phyloP scores from a whole-genome alignment of 1,140 invertebrate genomes.

The Probaryconus sp. region DNA sequence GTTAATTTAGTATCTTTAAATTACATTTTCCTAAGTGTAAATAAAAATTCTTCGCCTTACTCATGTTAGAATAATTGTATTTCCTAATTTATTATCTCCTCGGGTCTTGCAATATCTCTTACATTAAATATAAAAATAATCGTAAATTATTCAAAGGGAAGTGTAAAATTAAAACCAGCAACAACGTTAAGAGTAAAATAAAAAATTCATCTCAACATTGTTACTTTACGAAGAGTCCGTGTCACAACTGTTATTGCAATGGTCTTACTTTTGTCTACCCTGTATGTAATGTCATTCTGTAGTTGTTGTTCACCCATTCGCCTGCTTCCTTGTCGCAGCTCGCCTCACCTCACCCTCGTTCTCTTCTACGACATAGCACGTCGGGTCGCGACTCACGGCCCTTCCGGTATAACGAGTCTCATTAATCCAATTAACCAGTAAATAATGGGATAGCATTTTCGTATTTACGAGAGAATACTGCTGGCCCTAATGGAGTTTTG shows the following conservation, averaged over 20 bases:
- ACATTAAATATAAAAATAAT: too few species aligned
- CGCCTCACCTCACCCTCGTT: slow-evolving; percentile 54
- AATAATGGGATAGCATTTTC: slow-evolving; percentile 79
- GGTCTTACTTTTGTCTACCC: slow-evolving; percentile 60
- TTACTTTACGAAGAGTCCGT: neutral
- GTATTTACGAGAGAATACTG: slow-evolving; percentile 75
- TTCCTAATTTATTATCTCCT: too few species aligned
- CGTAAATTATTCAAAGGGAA: too few species aligned
- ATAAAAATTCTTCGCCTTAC: too few species aligned
- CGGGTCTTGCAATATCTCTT: too few species aligned
- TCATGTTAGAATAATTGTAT: too few species aligned
- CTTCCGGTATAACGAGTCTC: slow-evolving; percentile 78
- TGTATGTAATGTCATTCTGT: slow-evolving; percentile 32
- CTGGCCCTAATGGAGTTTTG: slow-evolving; percentile 78
- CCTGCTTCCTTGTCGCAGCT: slow-evolving; percentile 54
- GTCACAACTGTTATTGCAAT: slow-evolving; percentile 37
- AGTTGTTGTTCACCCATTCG: slow-evolving; percentile 52
- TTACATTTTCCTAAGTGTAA: too few species aligned
- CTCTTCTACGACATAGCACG: slow-evolving; percentile 55
- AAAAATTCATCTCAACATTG: too few species aligned
- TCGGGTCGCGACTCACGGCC: slow-evolving; percentile 69
- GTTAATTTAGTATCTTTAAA: too few species aligned
- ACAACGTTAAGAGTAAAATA: too few species aligned
- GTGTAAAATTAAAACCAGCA: too few species aligned
- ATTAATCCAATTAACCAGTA: slow-evolving; percentile 80